These are phyloP conservation scores for Vultur gryphus DNA, from an alignment of 2,797 vertebrate species.

Conservation along the genomic window DNA sequence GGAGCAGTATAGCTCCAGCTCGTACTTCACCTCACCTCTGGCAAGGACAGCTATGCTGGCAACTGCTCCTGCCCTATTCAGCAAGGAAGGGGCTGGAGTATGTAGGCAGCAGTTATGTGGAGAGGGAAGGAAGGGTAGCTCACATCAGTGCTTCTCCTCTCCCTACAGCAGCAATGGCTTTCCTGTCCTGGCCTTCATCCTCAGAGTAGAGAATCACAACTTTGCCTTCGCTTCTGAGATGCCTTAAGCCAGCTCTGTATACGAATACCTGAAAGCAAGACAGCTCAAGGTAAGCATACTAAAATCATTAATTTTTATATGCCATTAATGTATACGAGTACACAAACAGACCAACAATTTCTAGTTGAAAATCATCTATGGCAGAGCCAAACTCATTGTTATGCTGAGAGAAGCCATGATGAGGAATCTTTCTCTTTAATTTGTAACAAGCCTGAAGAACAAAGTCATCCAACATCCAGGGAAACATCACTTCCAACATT, in stretches of 20 bases:
- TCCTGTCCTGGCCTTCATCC: neutral
- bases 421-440: neutral
- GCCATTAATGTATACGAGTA: neutral
- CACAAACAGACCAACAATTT: neutral
- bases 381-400: neutral
- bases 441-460: neutral
- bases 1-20: neutral
- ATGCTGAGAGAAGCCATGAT: neutral
- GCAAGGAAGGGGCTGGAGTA: neutral
- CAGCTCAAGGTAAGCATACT: neutral
- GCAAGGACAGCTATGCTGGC: neutral
- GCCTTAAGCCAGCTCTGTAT: neutral
- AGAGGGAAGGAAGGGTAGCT: neutral
- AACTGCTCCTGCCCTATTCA: neutral
- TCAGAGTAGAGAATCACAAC: neutral
- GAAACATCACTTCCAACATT: neutral
- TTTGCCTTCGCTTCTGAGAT: neutral
- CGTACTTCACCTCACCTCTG: neutral
- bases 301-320: neutral
- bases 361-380: neutral
- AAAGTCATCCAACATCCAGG: neutral
- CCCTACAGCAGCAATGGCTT: neutral
- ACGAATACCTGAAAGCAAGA: neutral
- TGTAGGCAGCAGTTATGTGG: neutral
- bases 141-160: neutral